Evolutionary conservation across 2,113 vertebrate species (phyloP).

Genomic region (Cyprinus carpio): DNA sequence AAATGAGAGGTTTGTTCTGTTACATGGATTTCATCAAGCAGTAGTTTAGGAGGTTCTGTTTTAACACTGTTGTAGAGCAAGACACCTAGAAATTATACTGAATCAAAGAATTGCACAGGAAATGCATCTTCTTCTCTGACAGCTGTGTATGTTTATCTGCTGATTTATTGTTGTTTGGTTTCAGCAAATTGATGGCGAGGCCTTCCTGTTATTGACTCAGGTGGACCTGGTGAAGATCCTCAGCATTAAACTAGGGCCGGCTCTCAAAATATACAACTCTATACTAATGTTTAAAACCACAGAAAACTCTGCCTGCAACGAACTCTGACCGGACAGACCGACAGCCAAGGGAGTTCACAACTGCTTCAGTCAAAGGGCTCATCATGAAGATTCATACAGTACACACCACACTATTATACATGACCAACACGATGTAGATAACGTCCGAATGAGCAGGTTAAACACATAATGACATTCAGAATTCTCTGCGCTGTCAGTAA

Average conservation of each 20-base stretch:
- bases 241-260: conserved; percentile 87
- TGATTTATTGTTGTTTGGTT: background rate
- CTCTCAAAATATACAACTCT: conserved; percentile 88
- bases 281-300: conserved; percentile 89
- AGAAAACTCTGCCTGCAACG: conserved; percentile 82
- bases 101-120: background rate
- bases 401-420: background rate
- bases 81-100: background rate
- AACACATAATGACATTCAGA: background rate
- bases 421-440: background rate
- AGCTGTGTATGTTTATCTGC: background rate
- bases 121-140: background rate
- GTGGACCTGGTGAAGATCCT: conserved; percentile 89
- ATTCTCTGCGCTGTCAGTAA: background rate
- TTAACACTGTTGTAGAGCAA: too few species aligned
- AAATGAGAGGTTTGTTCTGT: background rate
- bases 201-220: conserved; percentile 87
- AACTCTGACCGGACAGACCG: conserved; percentile 71
- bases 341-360: background rate
- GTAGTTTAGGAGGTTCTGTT: background rate
- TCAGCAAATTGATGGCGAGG: conserved; percentile 89
- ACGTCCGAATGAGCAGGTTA: background rate
- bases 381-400: background rate
- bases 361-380: background rate
- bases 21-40: background rate